A percentile compares a stretch with the other conserved stretches of the same genome.
phyloP scores from a whole-genome alignment of 2,797 vertebrate genomes.

The Eospalax fontanierii region DNA sequence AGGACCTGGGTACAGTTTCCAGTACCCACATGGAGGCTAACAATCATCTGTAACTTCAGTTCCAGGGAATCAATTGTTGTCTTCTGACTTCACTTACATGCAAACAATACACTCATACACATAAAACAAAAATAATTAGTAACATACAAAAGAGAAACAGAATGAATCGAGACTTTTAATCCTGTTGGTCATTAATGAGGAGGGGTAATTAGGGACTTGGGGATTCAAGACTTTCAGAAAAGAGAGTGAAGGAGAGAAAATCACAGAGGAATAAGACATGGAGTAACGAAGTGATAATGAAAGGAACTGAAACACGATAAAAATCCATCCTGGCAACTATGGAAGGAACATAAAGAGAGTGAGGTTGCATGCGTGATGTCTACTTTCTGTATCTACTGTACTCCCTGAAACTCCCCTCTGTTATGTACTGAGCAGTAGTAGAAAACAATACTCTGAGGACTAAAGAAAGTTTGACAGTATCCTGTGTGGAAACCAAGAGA shows the following conservation, averaged over 20 bases:
- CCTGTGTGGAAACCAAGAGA: not conserved
- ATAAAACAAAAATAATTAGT: not conserved
- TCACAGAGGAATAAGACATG: fast-evolving
- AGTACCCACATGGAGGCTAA: no score
- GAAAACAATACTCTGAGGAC: not conserved
- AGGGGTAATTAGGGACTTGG: not conserved
- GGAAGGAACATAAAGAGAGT: not conserved
- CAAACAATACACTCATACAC: not conserved
- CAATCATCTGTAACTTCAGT: no score
- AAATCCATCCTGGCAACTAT: not conserved
- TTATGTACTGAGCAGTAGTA: not conserved
- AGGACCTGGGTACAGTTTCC: no score
- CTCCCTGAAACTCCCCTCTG: not conserved
- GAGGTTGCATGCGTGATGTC: not conserved
- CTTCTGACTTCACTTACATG: no score
- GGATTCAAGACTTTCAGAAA: not conserved
- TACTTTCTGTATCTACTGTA: not conserved
- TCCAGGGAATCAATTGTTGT: no score
- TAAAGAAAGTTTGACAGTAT: not conserved
- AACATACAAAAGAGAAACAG: not conserved
- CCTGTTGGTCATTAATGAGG: not conserved
- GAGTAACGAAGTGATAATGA: not conserved
- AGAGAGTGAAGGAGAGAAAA: not conserved
- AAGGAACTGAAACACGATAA: not conserved
- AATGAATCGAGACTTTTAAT: not conserved